phyloP scores from a whole-genome alignment of 2,797 vertebrate genomes.

The Cirrhinus mrigala region DNA sequence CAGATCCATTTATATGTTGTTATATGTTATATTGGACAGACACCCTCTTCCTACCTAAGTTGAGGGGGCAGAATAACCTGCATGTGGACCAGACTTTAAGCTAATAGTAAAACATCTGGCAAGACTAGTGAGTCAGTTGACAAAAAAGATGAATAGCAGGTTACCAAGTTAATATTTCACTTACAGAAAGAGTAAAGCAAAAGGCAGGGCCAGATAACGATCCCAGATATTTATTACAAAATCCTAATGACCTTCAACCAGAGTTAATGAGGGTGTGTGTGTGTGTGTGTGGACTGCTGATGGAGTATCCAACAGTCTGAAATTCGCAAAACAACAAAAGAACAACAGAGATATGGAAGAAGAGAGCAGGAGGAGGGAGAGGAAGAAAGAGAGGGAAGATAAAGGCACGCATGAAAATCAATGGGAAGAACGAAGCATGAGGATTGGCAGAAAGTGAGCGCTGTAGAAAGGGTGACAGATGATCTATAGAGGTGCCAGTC shows the following conservation, averaged over 20 bases:
- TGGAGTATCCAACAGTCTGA: background rate
- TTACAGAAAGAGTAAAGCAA: background rate
- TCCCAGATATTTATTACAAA: constrained; percentile 43
- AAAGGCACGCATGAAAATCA: constrained; percentile 65
- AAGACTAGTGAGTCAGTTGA: background rate
- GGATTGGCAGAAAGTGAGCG: constrained; percentile 72
- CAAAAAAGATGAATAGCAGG: constrained; percentile 5
- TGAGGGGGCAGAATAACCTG: background rate
- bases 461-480: constrained; percentile 74
- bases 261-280: constrained; percentile 13
- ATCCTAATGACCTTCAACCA: constrained; percentile 44
- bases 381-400: constrained; percentile 19
- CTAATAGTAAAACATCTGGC: background rate
- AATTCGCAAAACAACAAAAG: constrained; percentile 28
- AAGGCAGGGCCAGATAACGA: constrained; percentile 39
- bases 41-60: background rate
- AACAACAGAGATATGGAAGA: constrained; percentile 1
- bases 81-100: background rate
- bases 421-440: constrained; percentile 72
- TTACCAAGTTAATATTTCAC: constrained; percentile 34
- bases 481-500: constrained; percentile 77
- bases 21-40: background rate
- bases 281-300: constrained; percentile 7
- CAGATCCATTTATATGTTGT: background rate
- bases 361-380: constrained; percentile 16